Base-by-base conservation (phyloP, 2,113 vertebrate genomes). In the Ammodytes marinus region DNA sequence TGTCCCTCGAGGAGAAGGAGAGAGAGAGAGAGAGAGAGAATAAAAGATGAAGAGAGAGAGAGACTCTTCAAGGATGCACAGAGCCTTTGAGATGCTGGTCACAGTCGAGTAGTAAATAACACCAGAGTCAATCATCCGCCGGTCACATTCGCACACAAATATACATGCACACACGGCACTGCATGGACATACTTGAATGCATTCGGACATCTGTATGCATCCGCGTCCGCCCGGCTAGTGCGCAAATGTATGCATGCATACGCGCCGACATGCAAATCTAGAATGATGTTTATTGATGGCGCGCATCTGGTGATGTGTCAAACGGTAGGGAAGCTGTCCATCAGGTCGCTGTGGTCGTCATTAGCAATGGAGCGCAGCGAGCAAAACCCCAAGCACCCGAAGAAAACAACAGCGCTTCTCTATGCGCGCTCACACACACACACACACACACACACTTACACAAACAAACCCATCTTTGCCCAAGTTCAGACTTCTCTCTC, bases 51-150 rank as follows among this genome's bases (percentile, higher is more conserved):
- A 64, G 69, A 57, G 77, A 39, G 52, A 47, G 40, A 64, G 64
- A 54, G 19, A 19, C 71, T 71, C 65, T 57, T 79, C 46, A 64
- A 82, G 80, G 69, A 85, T 80, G 85, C 82, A 47, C 61, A 43
- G 72, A 70, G 66, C 74, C 76, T 80, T 86, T 85, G 72, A 82
- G 67, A 92, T 90, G 86, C 89, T 60, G 80, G 82, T 91, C 91
- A 89, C 87, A 86, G 86, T 88, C 83, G 85, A 90, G 74, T 55
- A 83, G 90, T 86, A 92, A 93, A 91, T 90, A 91, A 93, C 86
- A 91, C 84, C 77, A 54, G 88, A 90, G 90, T 91, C 90, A 90
- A 91, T 93, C 93, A 92, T 82, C 87, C 80, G 55, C 55, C 8
- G 76, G 57, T 2, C 69, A 40, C 73, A 19, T 78, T 39, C 50